Conservation (phyloP, 2,113 vertebrate genomes). For the Forbesichthys papilliferus region DNA sequence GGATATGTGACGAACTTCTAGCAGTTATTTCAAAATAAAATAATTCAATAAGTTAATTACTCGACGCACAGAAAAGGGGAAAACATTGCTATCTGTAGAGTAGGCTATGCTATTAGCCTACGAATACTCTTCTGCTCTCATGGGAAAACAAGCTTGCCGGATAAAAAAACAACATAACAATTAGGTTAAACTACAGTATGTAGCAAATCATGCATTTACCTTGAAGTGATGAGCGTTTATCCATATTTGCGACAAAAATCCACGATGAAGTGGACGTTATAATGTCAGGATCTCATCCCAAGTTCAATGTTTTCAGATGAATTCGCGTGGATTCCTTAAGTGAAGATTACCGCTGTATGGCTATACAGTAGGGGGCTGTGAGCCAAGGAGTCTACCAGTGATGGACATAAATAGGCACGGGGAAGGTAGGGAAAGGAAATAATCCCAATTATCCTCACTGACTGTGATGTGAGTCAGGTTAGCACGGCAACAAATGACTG, state of each 20-base stretch:
- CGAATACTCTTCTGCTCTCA: background rate
- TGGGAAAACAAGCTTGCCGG: slow-evolving; percentile 17
- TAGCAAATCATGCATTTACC: slow-evolving; percentile 56
- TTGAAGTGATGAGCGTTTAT: slow-evolving; percentile 50
- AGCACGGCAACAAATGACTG: slow-evolving; percentile 9
- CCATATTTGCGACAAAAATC: slow-evolving; percentile 42
- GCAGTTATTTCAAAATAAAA: slow-evolving; percentile 47
- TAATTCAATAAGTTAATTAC: background rate
- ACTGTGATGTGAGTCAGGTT: slow-evolving; percentile 56
- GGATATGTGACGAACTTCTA: slow-evolving; percentile 28
- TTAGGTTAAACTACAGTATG: slow-evolving; percentile 31
- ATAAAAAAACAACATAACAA: slow-evolving; percentile 15
- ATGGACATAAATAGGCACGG: slow-evolving; percentile 58
- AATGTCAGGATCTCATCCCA: slow-evolving; percentile 31
- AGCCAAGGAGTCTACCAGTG: slow-evolving; percentile 58
- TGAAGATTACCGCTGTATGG: slow-evolving; percentile 48
- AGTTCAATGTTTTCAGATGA: slow-evolving; percentile 42
- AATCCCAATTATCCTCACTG: slow-evolving; percentile 44
- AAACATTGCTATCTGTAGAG: background rate
- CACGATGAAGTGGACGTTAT: slow-evolving; percentile 28
- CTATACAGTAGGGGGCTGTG: slow-evolving; percentile 60
- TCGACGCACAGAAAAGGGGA: slow-evolving; percentile 4
- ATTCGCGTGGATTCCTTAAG: slow-evolving; percentile 59
- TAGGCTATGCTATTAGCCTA: too few relatives aligned
- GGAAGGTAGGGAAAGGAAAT: slow-evolving; percentile 47